Evolutionary conservation across 2,113 vertebrate species (phyloP).

Genomic region (Uropsilus gracilis): DNA sequence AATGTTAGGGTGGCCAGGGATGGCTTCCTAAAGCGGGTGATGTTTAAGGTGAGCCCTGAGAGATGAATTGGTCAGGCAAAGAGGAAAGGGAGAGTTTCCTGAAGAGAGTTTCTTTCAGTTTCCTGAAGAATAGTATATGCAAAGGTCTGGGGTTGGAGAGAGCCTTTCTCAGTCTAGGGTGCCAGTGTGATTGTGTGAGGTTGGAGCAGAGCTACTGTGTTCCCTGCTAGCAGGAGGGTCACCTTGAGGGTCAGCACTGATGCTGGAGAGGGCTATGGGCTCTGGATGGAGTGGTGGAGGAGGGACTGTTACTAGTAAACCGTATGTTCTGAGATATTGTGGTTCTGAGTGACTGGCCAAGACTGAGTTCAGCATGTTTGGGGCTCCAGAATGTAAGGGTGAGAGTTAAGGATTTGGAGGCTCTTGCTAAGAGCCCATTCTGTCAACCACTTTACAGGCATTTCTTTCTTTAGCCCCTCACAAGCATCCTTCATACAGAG

Average conservation of each 20-base stretch:
- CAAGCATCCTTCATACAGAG: neutral
- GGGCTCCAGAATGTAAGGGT: neutral
- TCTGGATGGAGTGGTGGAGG: neutral
- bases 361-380: neutral
- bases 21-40: neutral
- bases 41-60: neutral
- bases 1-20: neutral
- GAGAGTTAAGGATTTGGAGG: neutral
- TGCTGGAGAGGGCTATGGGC: too few relatives aligned
- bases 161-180: neutral
- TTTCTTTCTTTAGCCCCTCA: neutral
- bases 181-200: neutral
- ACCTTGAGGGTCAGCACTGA: too few relatives aligned
- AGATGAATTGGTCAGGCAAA: neutral
- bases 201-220: too few relatives aligned
- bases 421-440: neutral
- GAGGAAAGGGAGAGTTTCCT: neutral
- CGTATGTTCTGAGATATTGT: neutral
- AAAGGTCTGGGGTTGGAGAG: neutral
- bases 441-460: neutral
- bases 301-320: neutral
- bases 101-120: too few relatives aligned
- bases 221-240: too few relatives aligned
- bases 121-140: neutral
- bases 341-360: neutral